These are phyloP conservation scores for Drosophila testacea DNA, from an alignment of 2,888 invertebrate species.

Conservation along the genomic window DNA sequence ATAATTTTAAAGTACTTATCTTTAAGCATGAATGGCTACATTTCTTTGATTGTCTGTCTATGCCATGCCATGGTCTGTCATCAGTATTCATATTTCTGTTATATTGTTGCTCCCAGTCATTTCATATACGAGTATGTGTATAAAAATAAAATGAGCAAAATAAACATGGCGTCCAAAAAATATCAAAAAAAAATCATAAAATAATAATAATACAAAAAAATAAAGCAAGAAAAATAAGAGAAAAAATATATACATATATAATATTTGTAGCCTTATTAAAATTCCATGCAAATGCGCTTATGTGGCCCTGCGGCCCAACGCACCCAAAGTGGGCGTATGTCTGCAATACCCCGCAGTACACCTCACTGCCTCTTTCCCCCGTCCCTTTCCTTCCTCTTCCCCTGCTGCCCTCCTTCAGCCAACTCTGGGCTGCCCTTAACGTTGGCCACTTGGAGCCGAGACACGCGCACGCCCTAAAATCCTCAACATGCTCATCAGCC, in stretches of 20 bases:
- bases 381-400: no score
- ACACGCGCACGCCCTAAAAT: slow-evolving; percentile 46
- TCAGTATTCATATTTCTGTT: slow-evolving; percentile 33
- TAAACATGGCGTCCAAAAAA: slow-evolving; percentile 47
- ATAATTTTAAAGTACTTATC: slow-evolving; percentile 37
- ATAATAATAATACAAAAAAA: slow-evolving; percentile 2
- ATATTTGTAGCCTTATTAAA: slow-evolving; percentile 71
- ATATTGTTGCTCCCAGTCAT: slow-evolving; percentile 38
- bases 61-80: slow-evolving; percentile 13
- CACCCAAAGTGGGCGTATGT: slow-evolving; percentile 43
- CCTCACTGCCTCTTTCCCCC: background rate
- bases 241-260: slow-evolving; percentile 24
- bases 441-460: slow-evolving; percentile 56
- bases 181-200: background rate
- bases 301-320: slow-evolving; percentile 53
- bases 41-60: slow-evolving; percentile 37
- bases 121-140: slow-evolving; percentile 11
- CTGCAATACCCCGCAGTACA: background rate
- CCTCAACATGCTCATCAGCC: slow-evolving; percentile 44
- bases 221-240: slow-evolving; percentile 11
- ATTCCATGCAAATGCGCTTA: slow-evolving; percentile 79
- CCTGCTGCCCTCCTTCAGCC: background rate
- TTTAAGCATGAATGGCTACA: slow-evolving; percentile 39
- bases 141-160: slow-evolving; percentile 21
- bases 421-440: slow-evolving; percentile 26